Percentiles rank a stretch among this genome's conserved stretches.
These are phyloP conservation scores for Tineola bisselliella DNA, from an alignment of 2,888 invertebrate species.

Conservation along the genomic window DNA sequence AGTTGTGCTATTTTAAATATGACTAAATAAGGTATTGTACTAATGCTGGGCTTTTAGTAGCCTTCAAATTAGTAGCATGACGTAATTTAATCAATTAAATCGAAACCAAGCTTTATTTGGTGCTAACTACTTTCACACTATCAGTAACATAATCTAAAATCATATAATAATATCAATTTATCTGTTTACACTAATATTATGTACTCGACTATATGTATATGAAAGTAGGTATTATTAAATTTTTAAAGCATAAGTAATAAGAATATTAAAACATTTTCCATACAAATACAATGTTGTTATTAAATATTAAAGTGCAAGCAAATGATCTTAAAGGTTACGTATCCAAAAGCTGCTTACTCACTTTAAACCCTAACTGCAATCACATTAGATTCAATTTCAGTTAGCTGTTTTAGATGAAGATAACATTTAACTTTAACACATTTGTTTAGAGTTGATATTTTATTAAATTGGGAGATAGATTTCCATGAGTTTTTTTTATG, in stretches of 20 bases:
- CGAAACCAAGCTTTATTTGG: slow-evolving; percentile 44
- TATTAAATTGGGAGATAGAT: not conserved
- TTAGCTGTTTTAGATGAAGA: not conserved
- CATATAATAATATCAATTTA: too few relatives aligned
- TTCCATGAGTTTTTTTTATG: not conserved
- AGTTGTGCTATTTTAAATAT: not conserved
- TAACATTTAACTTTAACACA: not conserved
- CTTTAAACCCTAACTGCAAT: not conserved
- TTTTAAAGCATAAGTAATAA: too few relatives aligned
- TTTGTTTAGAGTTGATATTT: not conserved
- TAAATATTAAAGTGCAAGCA: too few relatives aligned
- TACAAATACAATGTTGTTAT: too few relatives aligned
- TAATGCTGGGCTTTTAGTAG: slow-evolving; percentile 39
- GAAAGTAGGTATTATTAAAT: too few relatives aligned
- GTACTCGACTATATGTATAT: too few relatives aligned
- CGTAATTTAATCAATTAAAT: slow-evolving; percentile 37
- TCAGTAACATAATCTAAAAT: not conserved
- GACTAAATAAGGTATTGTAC: not conserved
- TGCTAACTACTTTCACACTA: slow-evolving; percentile 36
- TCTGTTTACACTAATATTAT: too few relatives aligned
- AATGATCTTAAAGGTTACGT: not conserved
- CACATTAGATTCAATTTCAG: not conserved
- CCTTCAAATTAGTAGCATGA: slow-evolving; percentile 62
- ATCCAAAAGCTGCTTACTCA: not conserved
- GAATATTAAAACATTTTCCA: too few relatives aligned